These are phyloP conservation scores for Orthosia incerta DNA, from an alignment of 2,888 invertebrate species.

Conservation along the genomic window DNA sequence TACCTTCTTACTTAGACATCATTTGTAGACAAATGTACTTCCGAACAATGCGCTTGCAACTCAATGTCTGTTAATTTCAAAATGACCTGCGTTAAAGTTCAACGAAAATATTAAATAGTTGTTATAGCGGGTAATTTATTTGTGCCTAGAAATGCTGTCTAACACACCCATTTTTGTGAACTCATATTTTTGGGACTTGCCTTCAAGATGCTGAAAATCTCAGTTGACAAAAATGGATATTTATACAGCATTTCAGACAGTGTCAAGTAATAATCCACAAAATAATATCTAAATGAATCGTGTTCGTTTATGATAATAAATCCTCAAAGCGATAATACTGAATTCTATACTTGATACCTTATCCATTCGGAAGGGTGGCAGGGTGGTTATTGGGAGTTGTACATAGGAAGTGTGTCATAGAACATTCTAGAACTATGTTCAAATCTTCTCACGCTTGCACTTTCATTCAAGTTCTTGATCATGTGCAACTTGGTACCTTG, in stretches of 20 bases:
- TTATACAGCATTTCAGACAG: background rate
- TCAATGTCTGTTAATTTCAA: too few relatives aligned
- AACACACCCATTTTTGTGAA: too few relatives aligned
- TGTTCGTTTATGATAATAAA: background rate
- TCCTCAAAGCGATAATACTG: background rate
- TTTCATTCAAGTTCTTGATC: slow-evolving; percentile 31
- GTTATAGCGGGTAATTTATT: too few relatives aligned
- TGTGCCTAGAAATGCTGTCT: too few relatives aligned
- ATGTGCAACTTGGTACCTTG: slow-evolving; percentile 11
- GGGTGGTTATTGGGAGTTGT: background rate
- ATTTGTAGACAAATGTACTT: background rate
- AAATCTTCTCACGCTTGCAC: background rate
- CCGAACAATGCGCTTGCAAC: background rate
- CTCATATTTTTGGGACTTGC: too few relatives aligned
- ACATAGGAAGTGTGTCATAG: background rate
- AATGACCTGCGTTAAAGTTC: too few relatives aligned
- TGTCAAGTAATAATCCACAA: too few relatives aligned
- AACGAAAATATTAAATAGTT: too few relatives aligned
- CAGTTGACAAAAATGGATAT: background rate
- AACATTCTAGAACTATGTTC: slow-evolving; percentile 26
- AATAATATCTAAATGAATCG: background rate
- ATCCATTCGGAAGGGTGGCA: background rate
- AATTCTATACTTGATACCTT: background rate
- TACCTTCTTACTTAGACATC: slow-evolving; percentile 14
- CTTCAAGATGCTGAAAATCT: background rate